Evolutionary conservation across 2,113 vertebrate species (phyloP).

Genomic region (Patagioenas fasciata): DNA sequence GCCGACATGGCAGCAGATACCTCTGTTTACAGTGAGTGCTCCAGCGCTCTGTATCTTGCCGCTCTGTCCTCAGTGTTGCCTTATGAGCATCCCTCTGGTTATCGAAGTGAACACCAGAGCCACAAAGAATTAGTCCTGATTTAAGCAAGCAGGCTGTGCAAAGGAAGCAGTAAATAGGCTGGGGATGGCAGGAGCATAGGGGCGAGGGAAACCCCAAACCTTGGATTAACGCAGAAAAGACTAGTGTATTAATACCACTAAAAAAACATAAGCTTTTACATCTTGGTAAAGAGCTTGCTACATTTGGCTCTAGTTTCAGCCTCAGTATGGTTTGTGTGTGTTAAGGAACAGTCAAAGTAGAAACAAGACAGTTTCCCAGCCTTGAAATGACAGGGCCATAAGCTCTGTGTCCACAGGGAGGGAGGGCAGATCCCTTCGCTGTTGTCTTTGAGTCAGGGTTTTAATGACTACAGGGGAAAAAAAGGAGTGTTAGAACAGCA

Average conservation of each 20-base stretch:
- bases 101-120: neutral
- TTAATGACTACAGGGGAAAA: slow-evolving; percentile 21
- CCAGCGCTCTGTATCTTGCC: neutral
- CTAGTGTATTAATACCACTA: neutral
- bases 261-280: neutral
- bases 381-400: slow-evolving; percentile 24
- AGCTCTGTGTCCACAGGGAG: slow-evolving; percentile 27
- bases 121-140: neutral
- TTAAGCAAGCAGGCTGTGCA: neutral
- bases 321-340: neutral
- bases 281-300: neutral
- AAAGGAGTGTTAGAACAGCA: neutral
- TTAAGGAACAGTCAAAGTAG: neutral
- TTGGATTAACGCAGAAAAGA: neutral
- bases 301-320: neutral
- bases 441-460: neutral
- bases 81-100: neutral
- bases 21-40: neutral
- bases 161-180: neutral
- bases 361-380: neutral
- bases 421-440: slow-evolving; percentile 14
- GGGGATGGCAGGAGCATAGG: neutral
- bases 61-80: neutral
- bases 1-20: neutral
- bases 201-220: neutral